Conservation (phyloP, 2,888 invertebrate genomes). For the Drosophila paranaensis region DNA sequence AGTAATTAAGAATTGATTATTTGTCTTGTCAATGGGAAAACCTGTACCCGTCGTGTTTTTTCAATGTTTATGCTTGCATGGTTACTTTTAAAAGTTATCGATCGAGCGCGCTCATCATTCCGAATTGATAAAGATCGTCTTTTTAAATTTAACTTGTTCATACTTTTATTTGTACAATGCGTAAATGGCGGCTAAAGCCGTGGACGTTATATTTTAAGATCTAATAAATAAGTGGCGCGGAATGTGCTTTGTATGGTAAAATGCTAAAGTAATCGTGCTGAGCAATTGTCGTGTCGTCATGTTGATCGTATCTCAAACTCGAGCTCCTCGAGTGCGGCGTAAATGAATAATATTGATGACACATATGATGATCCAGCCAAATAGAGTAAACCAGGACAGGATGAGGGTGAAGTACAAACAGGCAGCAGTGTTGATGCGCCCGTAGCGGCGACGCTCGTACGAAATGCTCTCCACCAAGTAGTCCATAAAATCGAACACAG, state of each 20-base stretch:
- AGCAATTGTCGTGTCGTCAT: conserved; percentile 22
- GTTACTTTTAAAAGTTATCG: not conserved
- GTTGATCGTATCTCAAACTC: conserved; percentile 67
- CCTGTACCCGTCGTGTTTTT: too few species aligned
- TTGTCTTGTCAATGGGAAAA: not conserved
- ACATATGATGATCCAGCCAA: conserved; percentile 86
- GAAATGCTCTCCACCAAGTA: conserved; percentile 89
- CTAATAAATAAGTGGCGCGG: conserved; percentile 62
- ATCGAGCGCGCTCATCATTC: not conserved
- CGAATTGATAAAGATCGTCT: not conserved
- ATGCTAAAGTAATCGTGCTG: conserved; percentile 44
- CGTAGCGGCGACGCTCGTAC: conserved; percentile 88
- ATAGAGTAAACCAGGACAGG: conserved; percentile 87
- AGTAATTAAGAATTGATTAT: not conserved
- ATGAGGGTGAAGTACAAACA: conserved; percentile 88
- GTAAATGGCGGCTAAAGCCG: conserved; percentile 59
- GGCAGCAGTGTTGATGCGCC: conserved; percentile 90
- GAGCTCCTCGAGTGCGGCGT: conserved; percentile 75
- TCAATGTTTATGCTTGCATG: not conserved
- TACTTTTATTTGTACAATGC: conserved; percentile 71
- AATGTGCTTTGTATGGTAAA: conserved; percentile 45
- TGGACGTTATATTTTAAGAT: conserved; percentile 48
- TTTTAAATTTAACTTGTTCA: conserved; percentile 36
- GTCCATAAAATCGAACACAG: conserved; percentile 93
- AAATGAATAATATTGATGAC: conserved; percentile 87